These are phyloP conservation scores for Aporophyla nigra DNA, from an alignment of 2,888 invertebrate genomes.

Conservation along the genomic window DNA sequence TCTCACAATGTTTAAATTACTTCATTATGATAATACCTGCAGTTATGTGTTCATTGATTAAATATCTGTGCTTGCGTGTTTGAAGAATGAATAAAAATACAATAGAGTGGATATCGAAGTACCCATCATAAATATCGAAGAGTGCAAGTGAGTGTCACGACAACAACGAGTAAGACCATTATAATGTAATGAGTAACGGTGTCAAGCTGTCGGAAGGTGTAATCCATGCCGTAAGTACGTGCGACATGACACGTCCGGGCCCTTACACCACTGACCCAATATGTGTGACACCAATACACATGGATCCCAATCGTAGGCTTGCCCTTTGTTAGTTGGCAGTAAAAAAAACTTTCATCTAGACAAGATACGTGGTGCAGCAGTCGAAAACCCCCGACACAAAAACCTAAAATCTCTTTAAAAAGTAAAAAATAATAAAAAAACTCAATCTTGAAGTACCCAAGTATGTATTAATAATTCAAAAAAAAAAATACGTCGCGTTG, in stretches of 20 bases:
- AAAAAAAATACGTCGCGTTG: too few species aligned
- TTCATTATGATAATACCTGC: slow-evolving; percentile 2
- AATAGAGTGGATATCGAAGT: not conserved
- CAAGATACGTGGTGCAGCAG: too few species aligned
- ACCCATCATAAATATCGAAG: not conserved
- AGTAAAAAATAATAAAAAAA: too few species aligned
- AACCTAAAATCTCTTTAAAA: too few species aligned
- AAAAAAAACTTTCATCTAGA: not conserved
- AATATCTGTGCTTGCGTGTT: not conserved
- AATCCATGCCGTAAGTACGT: slow-evolving; percentile 32
- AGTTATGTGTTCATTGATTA: not conserved
- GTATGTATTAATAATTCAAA: too few species aligned
- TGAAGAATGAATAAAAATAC: slow-evolving; percentile 6
- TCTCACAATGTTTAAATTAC: slow-evolving; percentile 1
- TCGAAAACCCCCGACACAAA: too few species aligned
- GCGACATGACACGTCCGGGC: slow-evolving; percentile 36
- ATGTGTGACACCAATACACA: slow-evolving; percentile 32
- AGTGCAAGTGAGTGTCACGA: not conserved
- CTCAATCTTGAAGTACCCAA: too few species aligned
- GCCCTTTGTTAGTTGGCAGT: slow-evolving; percentile 19
- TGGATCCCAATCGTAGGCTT: not conserved
- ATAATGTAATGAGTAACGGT: slow-evolving; percentile 26
- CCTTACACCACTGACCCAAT: slow-evolving; percentile 55
- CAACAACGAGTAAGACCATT: not conserved
- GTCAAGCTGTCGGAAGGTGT: slow-evolving; percentile 20